Conservation (phyloP, 2,113 vertebrate genomes). For the Natator depressus region DNA sequence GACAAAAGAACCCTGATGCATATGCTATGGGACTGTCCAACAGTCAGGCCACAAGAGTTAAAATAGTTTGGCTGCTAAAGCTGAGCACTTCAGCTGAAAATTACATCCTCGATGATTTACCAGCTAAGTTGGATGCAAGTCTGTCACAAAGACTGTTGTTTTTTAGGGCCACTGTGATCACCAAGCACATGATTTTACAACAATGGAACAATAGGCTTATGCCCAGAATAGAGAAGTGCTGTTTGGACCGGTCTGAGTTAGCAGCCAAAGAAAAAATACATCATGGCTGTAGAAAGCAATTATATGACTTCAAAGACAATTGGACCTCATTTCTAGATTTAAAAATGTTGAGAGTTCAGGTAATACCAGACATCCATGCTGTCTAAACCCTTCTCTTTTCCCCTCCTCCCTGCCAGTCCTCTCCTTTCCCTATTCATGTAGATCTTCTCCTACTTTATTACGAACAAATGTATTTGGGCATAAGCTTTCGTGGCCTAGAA, state of each 20-base stretch:
- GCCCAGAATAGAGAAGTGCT: not conserved
- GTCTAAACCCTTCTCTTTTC: not conserved
- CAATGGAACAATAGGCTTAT: not conserved
- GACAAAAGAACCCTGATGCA: not conserved
- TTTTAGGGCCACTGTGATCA: too few species aligned
- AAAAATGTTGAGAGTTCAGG: not conserved
- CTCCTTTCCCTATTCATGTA: not conserved
- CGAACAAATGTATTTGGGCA: too few species aligned
- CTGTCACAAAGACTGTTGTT: too few species aligned
- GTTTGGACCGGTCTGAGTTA: not conserved
- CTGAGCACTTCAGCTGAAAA: not conserved
- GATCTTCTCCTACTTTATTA: not conserved
- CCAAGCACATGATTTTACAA: too few species aligned
- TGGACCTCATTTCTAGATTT: not conserved
- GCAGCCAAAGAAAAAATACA: not conserved
- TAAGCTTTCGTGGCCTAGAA: too few species aligned
- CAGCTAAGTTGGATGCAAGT: not conserved
- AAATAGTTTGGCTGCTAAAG: too few species aligned
- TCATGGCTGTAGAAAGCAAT: not conserved
- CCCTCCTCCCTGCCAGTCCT: not conserved
- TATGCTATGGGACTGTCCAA: not conserved
- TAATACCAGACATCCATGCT: not conserved
- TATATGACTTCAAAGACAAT: not conserved
- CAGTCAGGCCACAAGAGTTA: not conserved
- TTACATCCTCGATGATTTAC: not conserved